A percentile compares a stretch with the other conserved stretches of the same genome.
These are phyloP conservation scores for Oryctolagus cuniculus DNA, from an alignment of 2,113 vertebrate genomes.

Conservation along the genomic window DNA sequence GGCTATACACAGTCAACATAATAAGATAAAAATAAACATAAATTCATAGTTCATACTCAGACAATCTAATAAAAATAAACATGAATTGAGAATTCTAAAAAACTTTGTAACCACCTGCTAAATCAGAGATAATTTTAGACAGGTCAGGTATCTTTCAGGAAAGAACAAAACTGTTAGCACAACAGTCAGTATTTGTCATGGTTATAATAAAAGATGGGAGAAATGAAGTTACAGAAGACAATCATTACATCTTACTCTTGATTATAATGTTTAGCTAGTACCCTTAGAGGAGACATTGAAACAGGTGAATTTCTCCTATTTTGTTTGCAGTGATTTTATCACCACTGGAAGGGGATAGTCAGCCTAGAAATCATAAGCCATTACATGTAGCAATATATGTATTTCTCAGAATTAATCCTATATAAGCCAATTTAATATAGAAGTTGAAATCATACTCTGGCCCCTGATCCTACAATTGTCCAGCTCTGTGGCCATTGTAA, in stretches of 20 bases:
- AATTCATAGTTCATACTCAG: not conserved
- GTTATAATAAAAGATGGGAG: not conserved
- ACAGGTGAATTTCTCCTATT: not conserved
- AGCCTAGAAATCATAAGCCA: not conserved
- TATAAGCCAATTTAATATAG: rapidly evolving
- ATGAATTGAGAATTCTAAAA: not conserved
- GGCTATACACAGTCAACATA: not conserved
- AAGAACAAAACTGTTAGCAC: not conserved
- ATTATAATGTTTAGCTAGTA: not conserved
- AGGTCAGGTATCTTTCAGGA: not conserved
- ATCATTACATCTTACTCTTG: not conserved
- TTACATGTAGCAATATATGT: not conserved
- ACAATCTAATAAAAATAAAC: not conserved
- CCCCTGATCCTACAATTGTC: not conserved
- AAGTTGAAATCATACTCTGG: not conserved
- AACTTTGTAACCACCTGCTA: not conserved
- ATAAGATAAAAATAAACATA: not conserved
- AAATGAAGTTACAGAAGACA: not conserved
- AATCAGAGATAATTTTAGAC: not conserved
- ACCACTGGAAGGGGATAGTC: not conserved
- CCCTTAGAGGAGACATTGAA: not conserved
- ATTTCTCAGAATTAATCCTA: not conserved
- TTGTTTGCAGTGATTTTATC: not conserved
- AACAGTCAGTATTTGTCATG: not conserved
- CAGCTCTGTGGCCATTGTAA: not conserved